Conservation (phyloP, 2,797 vertebrate genomes). For the Pyrocephalus nanus region DNA sequence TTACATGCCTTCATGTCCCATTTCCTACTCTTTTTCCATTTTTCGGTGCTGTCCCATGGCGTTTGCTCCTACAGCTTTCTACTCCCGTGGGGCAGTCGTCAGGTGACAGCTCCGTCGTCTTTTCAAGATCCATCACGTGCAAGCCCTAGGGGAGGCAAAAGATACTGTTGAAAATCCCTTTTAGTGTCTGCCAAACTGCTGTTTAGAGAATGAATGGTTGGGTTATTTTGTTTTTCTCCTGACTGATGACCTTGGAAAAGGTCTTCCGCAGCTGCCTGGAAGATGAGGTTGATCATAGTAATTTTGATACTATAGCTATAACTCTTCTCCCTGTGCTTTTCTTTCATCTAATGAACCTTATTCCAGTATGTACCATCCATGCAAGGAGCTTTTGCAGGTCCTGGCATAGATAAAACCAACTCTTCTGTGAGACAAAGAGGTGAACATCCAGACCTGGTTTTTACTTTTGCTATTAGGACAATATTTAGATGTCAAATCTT, state of each 20-base stretch:
- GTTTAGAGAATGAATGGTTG: not conserved
- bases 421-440: not conserved
- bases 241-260: not conserved
- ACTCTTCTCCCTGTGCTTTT: not conserved
- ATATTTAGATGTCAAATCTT: not conserved
- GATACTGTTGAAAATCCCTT: not conserved
- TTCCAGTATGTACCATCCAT: not conserved
- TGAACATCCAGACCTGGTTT: not conserved
- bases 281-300: not conserved
- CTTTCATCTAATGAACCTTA: not conserved
- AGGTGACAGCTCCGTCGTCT: not conserved
- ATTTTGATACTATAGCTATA: not conserved
- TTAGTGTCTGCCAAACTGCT: not conserved
- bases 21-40: not conserved
- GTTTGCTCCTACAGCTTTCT: not conserved
- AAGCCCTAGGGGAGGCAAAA: not conserved
- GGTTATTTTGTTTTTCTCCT: not conserved
- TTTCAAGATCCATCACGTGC: not conserved
- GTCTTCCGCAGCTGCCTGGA: not conserved
- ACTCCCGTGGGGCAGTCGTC: not conserved
- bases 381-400: not conserved
- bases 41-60: not conserved
- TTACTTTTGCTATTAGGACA: not conserved
- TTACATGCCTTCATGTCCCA: fast-evolving
- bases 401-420: not conserved